phyloP scores from a whole-genome alignment of 2,888 invertebrate species.

The Drosophila barbarae region DNA sequence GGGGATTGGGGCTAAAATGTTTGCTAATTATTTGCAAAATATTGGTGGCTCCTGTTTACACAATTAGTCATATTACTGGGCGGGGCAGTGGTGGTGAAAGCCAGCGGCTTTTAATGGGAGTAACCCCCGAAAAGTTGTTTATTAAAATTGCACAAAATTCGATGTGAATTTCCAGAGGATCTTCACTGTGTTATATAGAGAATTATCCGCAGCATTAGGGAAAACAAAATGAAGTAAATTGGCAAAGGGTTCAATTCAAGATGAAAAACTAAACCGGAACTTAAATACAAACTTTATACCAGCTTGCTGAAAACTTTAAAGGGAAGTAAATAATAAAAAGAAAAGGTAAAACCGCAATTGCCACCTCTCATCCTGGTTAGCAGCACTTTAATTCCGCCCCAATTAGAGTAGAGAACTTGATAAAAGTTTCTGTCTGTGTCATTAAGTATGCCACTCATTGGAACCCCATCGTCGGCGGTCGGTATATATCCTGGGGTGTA shows the following conservation, averaged over 20 bases:
- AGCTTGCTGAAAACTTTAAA: background rate
- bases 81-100: background rate
- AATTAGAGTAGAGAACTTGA: constrained; percentile 39
- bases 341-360: background rate
- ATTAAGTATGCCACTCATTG: constrained; percentile 34
- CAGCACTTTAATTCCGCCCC: constrained; percentile 20
- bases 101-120: background rate
- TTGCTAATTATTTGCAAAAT: constrained; percentile 71
- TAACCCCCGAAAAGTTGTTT: constrained; percentile 27
- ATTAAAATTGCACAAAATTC: constrained; percentile 43
- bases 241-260: background rate
- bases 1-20: constrained; percentile 46
- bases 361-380: constrained; percentile 1
- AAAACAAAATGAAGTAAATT: constrained; percentile 6
- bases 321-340: background rate
- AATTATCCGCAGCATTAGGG: constrained; percentile 4
- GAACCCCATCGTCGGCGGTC: constrained; percentile 3
- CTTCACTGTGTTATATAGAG: background rate
- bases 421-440: constrained; percentile 37
- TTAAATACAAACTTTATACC: background rate
- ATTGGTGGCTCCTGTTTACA: constrained; percentile 61
- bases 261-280: background rate
- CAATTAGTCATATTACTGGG: constrained; percentile 44
- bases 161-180: constrained; percentile 28
- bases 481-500: background rate